These are phyloP conservation scores for Vicugna pacos DNA, from an alignment of 2,113 vertebrate genomes.

Conservation along the genomic window DNA sequence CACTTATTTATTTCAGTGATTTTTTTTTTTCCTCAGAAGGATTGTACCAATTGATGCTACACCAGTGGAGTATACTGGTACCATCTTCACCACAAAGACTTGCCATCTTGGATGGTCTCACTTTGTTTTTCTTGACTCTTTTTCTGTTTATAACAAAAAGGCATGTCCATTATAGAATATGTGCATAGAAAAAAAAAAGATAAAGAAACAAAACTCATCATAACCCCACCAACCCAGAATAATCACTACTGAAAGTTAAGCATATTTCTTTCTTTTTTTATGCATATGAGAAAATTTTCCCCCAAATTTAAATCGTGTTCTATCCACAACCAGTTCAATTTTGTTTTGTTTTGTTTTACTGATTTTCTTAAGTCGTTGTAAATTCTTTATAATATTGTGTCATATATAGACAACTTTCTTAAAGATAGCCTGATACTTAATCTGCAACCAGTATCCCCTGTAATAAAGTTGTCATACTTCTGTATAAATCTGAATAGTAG, in stretches of 20 bases:
- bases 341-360: background rate
- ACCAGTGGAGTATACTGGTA: rapidly evolving
- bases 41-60: background rate
- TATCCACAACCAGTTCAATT: background rate
- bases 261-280: background rate
- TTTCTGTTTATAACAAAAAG: constrained; percentile 18
- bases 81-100: background rate
- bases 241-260: background rate
- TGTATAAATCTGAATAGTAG: background rate
- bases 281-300: background rate
- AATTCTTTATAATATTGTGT: background rate
- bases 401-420: background rate
- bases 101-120: background rate
- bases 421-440: background rate
- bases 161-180: background rate
- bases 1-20: background rate
- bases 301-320: background rate
- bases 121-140: constrained; percentile 15
- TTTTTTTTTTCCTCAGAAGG: background rate
- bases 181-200: background rate
- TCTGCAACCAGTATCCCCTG: background rate
- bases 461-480: background rate
- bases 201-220: constrained; percentile 13
- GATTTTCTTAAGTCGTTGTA: background rate
- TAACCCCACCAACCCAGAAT: background rate